These are phyloP conservation scores for Lasioglossum pauxillum DNA, from an alignment of 2,888 invertebrate species.

Conservation along the genomic window DNA sequence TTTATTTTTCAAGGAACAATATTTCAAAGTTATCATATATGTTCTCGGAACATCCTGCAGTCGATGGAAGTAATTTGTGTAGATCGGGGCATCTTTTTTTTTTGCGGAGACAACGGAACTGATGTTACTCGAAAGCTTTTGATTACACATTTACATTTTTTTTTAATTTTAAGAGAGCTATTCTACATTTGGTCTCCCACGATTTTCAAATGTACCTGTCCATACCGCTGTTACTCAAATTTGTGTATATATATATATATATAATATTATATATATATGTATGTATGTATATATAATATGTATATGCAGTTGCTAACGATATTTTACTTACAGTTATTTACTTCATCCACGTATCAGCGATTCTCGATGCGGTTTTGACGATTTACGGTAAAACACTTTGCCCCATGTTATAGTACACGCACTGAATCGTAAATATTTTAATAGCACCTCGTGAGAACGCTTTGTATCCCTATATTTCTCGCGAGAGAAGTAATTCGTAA, in stretches of 20 bases:
- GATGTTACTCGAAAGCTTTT: constrained; percentile 38
- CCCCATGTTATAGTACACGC: constrained; percentile 59
- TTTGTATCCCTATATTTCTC: constrained; percentile 34
- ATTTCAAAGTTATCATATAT: constrained; percentile 20
- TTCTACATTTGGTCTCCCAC: constrained; percentile 69
- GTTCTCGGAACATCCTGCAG: constrained; percentile 28
- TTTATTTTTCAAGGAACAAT: constrained; percentile 38
- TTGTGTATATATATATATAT: constrained; percentile 40
- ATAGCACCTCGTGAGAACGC: constrained; percentile 61
- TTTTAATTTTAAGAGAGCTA: constrained; percentile 53
- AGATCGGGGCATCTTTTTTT: constrained; percentile 16
- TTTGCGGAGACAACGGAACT: constrained; percentile 30
- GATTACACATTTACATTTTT: constrained; percentile 68
- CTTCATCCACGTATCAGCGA: constrained; percentile 60
- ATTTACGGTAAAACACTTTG: constrained; percentile 58
- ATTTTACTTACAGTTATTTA: constrained; percentile 73
- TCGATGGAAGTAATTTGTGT: constrained; percentile 19
- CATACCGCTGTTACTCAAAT: constrained; percentile 57
- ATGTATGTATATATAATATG: background rate
- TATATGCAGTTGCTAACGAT: constrained; percentile 63
- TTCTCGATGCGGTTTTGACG: constrained; percentile 63
- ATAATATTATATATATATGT: constrained; percentile 37
- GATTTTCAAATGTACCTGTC: constrained; percentile 64
- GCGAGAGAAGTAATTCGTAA: constrained; percentile 49
- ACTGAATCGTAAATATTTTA: constrained; percentile 59